Conservation (phyloP, 2,797 vertebrate genomes). For the Pampus argenteus region DNA sequence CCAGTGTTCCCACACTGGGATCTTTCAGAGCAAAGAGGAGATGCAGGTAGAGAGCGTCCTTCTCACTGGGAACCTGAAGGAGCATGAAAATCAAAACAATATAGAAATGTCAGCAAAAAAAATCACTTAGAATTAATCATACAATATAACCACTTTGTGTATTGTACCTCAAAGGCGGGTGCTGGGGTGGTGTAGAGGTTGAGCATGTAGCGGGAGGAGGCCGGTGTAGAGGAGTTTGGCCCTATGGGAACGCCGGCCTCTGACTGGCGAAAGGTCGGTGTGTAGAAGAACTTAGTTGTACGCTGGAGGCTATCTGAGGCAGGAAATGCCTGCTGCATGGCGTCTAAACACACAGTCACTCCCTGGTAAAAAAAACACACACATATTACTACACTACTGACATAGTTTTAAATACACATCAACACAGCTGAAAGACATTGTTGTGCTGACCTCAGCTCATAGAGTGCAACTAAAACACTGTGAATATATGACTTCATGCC, state of each 20-base stretch:
- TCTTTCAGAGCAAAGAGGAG: constrained; percentile 89
- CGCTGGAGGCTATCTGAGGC: constrained; percentile 75
- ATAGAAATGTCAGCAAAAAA: not conserved
- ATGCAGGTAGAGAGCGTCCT: constrained; percentile 85
- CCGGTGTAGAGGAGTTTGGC: constrained; percentile 83
- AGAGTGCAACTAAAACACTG: no score
- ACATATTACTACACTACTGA: not conserved
- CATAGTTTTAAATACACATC: not conserved
- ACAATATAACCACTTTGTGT: not conserved
- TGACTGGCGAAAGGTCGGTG: constrained; percentile 67
- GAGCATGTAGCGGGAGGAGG: constrained; percentile 79
- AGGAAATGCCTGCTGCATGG: constrained; percentile 82
- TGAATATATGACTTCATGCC: no score
- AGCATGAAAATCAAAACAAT: not conserved
- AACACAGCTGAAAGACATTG: no score
- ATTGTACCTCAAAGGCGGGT: constrained; percentile 70
- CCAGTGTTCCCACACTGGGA: constrained; percentile 82
- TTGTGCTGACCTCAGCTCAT: no score
- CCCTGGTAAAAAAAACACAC: constrained; percentile 79
- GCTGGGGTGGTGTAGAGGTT: constrained; percentile 83
- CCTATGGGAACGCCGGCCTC: constrained; percentile 83
- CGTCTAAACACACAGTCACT: constrained; percentile 85
- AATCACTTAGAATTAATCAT: not conserved
- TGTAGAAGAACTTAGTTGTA: constrained; percentile 82
- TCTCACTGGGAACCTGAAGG: constrained; percentile 74